A percentile compares a stretch with the other conserved stretches of the same genome.
phyloP scores from a whole-genome alignment of 37 sponge, comb jelly and placozoan species.

The Aphrocallistes beatrix region DNA sequence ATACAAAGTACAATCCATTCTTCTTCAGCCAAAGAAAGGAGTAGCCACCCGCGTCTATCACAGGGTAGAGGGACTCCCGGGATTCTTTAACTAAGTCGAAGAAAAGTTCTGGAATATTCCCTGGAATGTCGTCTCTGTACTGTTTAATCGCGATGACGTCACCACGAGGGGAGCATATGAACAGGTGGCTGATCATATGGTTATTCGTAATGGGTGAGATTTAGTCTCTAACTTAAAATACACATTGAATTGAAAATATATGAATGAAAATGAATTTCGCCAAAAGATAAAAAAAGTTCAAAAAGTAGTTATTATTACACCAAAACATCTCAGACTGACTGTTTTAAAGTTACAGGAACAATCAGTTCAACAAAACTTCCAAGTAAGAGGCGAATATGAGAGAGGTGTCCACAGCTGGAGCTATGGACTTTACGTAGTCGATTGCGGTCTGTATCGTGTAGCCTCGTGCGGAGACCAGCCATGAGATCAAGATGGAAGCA shows the following conservation, averaged over 20 bases:
- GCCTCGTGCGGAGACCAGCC: background rate
- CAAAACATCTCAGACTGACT: too few relatives aligned
- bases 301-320: too few relatives aligned
- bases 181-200: conserved; percentile 79
- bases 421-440: background rate
- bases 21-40: conserved; percentile 63
- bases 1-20: conserved; percentile 81
- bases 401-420: background rate
- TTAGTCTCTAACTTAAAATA: too few relatives aligned
- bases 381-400: background rate
- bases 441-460: background rate
- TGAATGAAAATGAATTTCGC: too few relatives aligned
- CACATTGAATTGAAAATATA: too few relatives aligned
- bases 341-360: too few relatives aligned
- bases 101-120: conserved; percentile 23
- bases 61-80: background rate
- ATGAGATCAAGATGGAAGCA: conserved; percentile 40
- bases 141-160: conserved; percentile 38
- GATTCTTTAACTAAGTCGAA: background rate
- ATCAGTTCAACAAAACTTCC: background rate
- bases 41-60: conserved; percentile 24
- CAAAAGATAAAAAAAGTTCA: too few relatives aligned
- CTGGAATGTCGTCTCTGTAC: conserved; percentile 38
- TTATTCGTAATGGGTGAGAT: too few relatives aligned
- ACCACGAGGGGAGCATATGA: conserved; percentile 79